A percentile compares a stretch with the other conserved stretches of the same genome.
Conservation (phyloP, 2,888 invertebrate species). For the Cartodere bifasciata region DNA sequence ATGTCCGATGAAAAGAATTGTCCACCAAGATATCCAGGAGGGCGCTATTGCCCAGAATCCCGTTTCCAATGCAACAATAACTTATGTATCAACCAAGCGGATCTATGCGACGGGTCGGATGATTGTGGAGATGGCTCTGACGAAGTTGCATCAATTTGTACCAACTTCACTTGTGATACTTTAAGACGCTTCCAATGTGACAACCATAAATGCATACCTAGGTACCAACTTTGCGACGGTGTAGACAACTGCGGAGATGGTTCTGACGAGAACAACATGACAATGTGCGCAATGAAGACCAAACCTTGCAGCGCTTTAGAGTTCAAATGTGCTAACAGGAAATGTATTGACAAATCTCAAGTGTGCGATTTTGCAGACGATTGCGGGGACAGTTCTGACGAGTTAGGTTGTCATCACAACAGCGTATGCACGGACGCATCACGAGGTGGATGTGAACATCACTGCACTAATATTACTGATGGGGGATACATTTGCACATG, state of each 20-base stretch:
- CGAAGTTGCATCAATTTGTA: slow-evolving; percentile 68
- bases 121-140: slow-evolving; percentile 90
- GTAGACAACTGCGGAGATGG: slow-evolving; percentile 90
- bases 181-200: slow-evolving; percentile 77
- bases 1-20: slow-evolving; percentile 84
- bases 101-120: slow-evolving; percentile 86
- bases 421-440: slow-evolving; percentile 44
- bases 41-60: slow-evolving; percentile 76
- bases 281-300: slow-evolving; percentile 64
- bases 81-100: slow-evolving; percentile 78
- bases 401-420: slow-evolving; percentile 72
- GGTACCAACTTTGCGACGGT: slow-evolving; percentile 82
- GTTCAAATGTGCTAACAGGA: slow-evolving; percentile 79
- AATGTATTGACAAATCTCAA: slow-evolving; percentile 65
- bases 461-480: slow-evolving; percentile 73
- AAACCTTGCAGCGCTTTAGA: slow-evolving; percentile 69
- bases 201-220: slow-evolving; percentile 76
- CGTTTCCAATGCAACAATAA: slow-evolving; percentile 89
- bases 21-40: slow-evolving; percentile 76
- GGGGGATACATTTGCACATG: slow-evolving; percentile 87
- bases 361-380: slow-evolving; percentile 85
- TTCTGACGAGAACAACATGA: slow-evolving; percentile 91
- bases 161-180: slow-evolving; percentile 76
- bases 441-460: slow-evolving; percentile 82
- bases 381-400: slow-evolving; percentile 83